Evolutionary conservation across 2,113 vertebrate species (phyloP).

Genomic region (Toxotes chatareus): DNA sequence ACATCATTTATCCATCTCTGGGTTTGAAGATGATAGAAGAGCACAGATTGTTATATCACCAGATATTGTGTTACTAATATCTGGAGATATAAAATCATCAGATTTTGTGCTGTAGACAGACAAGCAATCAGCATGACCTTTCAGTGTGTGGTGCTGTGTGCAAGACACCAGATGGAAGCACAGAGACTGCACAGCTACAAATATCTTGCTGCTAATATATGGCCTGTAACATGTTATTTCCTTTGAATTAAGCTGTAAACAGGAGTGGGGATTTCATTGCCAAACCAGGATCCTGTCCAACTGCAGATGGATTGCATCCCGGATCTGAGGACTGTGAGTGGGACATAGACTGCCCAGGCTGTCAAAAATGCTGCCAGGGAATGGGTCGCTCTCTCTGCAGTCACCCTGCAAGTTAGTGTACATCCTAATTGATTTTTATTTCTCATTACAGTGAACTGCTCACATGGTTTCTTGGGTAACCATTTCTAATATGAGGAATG

Average conservation of each 20-base stretch:
- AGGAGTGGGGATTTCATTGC: slow-evolving; percentile 83
- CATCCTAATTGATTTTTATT: not conserved
- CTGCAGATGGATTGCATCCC: slow-evolving; percentile 18
- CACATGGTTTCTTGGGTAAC: not conserved
- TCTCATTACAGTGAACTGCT: not conserved
- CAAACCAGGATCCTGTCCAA: slow-evolving; percentile 89
- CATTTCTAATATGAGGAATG: not conserved
- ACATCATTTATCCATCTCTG: not conserved
- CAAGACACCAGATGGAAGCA: slow-evolving; percentile 65
- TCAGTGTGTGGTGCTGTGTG: slow-evolving; percentile 44
- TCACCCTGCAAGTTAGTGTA: slow-evolving; percentile 76
- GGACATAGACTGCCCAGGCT: slow-evolving; percentile 89
- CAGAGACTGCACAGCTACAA: slow-evolving; percentile 36
- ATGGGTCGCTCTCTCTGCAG: slow-evolving; percentile 65
- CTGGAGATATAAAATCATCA: slow-evolving; percentile 18
- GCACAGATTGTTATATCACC: not conserved
- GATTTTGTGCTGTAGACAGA: not conserved
- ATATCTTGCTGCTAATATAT: slow-evolving; percentile 55
- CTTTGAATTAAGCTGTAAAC: slow-evolving; percentile 83
- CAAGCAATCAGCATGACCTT: slow-evolving; percentile 42
- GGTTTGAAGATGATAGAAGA: not conserved
- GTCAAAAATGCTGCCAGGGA: slow-evolving; percentile 90
- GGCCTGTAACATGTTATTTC: slow-evolving; percentile 66
- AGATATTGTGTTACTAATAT: slow-evolving; percentile 1
- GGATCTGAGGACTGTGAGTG: slow-evolving; percentile 76